Percentiles rank a stretch among this genome's conserved stretches.
Conservation (phyloP, 2,113 vertebrate genomes). For the Aegotheles bennettii region DNA sequence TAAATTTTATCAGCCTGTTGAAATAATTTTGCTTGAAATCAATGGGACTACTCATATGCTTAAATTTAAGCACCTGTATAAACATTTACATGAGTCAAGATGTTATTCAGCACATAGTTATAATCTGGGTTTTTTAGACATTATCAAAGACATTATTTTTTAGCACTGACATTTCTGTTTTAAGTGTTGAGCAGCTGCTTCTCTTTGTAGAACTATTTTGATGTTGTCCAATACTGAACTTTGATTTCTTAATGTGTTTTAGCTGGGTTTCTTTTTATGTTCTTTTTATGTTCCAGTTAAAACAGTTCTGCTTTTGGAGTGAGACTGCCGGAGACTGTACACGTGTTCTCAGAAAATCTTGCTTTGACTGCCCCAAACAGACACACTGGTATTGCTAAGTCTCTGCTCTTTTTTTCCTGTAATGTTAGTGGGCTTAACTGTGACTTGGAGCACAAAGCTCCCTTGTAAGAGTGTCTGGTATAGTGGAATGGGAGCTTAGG, state of each 20-base stretch:
- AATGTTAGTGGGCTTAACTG: neutral
- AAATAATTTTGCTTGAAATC: constrained; percentile 19
- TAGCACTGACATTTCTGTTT: neutral
- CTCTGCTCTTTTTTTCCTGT: neutral
- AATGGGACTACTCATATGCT: neutral
- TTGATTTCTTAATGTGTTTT: neutral
- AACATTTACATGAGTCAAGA: neutral
- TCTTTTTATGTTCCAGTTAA: neutral
- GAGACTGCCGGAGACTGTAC: neutral
- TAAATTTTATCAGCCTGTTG: constrained; percentile 39
- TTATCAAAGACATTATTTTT: neutral
- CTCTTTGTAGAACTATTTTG: neutral
- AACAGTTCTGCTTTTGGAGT: neutral
- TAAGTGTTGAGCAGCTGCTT: neutral
- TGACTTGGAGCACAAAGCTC: neutral
- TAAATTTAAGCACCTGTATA: constrained; percentile 42
- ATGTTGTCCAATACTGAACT: neutral
- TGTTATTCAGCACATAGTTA: constrained; percentile 32
- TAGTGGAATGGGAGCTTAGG: neutral
- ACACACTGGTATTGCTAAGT: neutral
- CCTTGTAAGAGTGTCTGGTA: neutral
- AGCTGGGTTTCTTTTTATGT: neutral
- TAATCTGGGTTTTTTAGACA: neutral
- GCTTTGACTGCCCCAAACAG: neutral
- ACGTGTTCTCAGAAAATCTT: neutral